Evolutionary conservation across 2,797 vertebrate species (phyloP), one percentile per base, ranked within the genome.

Genomic region (Myoxocephalus aenaeus): DNA sequence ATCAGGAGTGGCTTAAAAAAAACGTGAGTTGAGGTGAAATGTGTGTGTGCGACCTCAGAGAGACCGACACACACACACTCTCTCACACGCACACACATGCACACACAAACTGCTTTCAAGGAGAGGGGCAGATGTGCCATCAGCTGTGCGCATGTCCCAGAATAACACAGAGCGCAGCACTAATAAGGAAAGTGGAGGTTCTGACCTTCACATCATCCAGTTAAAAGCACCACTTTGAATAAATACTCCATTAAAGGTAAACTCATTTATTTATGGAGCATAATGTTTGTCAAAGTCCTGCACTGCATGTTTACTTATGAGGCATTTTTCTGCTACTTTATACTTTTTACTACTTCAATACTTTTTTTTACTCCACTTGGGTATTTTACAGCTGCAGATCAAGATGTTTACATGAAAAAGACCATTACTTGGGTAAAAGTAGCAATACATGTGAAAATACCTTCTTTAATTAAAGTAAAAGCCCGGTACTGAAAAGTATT

Each of bases 101-200:
- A 38, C 36, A 38, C 36, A 38, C 36, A 1, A n/a, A n/a, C 44
- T 75, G 69, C 79, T 67, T 32, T 50, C 15, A 50, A 20, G 64
- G 20, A 46, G 44, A 46, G 40, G n/a, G 14, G 32, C 25, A 27
- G 25, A 27, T 27, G 25, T 27, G 25, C 73, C 89, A 90, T 94
- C 90, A 89, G 86, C 91, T 94, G 91, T 93, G 96, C 96, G 97
- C 96, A 96, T 96, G 96, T 93, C 81, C 91, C 93, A 72, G 73
- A 91, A 86, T 77, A 89, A 85, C 86, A 85, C 58, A 7, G 7
- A 63, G 64, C 36, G 18, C 15, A 44, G 34, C 32, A 15, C 36
- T 12, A 6, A n/a, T 1, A 3, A 54, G 40, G 10, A 38, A 11
- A 38, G 25, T 14, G 59, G 25, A 64, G 40, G 50, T 9, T 53